Evolutionary conservation across 2,888 invertebrate genomes (phyloP).

Genomic region (Andrena praecox): DNA sequence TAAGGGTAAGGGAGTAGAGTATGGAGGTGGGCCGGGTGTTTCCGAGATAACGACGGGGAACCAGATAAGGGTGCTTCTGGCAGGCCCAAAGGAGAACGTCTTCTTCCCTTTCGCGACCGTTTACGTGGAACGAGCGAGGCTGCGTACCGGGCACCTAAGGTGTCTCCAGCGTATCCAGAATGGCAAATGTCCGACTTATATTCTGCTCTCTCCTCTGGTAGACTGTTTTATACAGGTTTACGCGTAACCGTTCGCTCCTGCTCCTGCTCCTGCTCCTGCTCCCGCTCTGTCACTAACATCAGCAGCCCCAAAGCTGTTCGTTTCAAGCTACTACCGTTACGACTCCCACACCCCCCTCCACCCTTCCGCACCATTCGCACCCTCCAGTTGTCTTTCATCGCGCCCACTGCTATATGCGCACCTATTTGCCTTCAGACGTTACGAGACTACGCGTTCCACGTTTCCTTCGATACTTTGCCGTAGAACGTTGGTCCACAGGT

Average conservation of each 20-base stretch:
- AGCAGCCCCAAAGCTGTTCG: background rate
- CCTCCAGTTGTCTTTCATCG: background rate
- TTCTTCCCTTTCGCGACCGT: slow-evolving; percentile 54
- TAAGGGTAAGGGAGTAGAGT: slow-evolving; percentile 13
- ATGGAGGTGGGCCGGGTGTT: slow-evolving; percentile 37
- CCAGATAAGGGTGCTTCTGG: slow-evolving; percentile 60
- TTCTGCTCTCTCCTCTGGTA: slow-evolving; percentile 12
- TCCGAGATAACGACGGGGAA: slow-evolving; percentile 56
- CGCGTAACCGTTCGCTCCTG: slow-evolving; percentile 1
- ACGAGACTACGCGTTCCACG: background rate
- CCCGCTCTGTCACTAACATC: background rate
- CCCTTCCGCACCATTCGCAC: slow-evolving; percentile 2
- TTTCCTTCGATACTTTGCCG: background rate
- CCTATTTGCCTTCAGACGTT: background rate
- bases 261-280: background rate
- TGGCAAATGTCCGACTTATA: slow-evolving; percentile 58
- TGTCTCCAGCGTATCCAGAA: slow-evolving; percentile 56
- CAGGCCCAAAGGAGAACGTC: slow-evolving; percentile 56
- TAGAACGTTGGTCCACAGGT: background rate
- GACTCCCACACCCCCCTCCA: background rate
- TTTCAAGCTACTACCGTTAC: background rate
- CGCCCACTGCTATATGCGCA: background rate
- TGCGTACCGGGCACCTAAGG: slow-evolving; percentile 39
- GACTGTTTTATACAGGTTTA: slow-evolving; percentile 53
- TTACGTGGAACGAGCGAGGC: slow-evolving; percentile 66